These are phyloP conservation scores for Rhea pennata DNA, from an alignment of 2,113 vertebrate species.

Conservation along the genomic window DNA sequence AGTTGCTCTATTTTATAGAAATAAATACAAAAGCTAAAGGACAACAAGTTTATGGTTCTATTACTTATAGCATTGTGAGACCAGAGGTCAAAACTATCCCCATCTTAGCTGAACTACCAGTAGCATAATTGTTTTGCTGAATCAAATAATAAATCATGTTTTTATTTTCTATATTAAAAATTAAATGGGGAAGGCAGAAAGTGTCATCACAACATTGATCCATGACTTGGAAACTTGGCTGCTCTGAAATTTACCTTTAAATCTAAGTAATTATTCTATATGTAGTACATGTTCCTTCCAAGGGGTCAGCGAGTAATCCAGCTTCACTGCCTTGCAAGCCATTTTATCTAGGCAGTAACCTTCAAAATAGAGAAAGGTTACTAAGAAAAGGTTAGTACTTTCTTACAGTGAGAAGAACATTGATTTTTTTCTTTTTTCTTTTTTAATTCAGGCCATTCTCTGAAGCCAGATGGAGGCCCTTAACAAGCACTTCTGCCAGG, in stretches of 20 bases:
- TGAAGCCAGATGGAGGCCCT: not conserved
- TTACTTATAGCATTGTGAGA: not conserved
- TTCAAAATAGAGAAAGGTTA: slow-evolving; percentile 35
- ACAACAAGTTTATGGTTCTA: not conserved
- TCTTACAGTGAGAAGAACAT: not conserved
- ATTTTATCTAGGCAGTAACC: not conserved
- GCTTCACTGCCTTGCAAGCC: not conserved
- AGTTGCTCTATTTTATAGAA: not conserved
- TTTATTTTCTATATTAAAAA: not conserved
- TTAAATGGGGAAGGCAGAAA: not conserved
- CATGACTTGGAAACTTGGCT: not conserved
- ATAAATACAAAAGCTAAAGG: not conserved
- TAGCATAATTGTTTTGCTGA: not conserved
- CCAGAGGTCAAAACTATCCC: not conserved
- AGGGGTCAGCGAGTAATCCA: not conserved
- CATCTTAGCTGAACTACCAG: not conserved
- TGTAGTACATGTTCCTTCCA: not conserved
- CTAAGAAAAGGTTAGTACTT: slow-evolving; percentile 33
- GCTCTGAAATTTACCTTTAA: slow-evolving; percentile 4
- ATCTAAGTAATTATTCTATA: not conserved
- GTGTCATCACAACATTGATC: not conserved
- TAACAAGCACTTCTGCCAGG: not conserved
- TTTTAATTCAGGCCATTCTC: not conserved
- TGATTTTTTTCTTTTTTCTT: not conserved
- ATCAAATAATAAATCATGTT: not conserved